Conservation (phyloP, 2,888 invertebrate species). For the Aphidoletes aphidimyza region DNA sequence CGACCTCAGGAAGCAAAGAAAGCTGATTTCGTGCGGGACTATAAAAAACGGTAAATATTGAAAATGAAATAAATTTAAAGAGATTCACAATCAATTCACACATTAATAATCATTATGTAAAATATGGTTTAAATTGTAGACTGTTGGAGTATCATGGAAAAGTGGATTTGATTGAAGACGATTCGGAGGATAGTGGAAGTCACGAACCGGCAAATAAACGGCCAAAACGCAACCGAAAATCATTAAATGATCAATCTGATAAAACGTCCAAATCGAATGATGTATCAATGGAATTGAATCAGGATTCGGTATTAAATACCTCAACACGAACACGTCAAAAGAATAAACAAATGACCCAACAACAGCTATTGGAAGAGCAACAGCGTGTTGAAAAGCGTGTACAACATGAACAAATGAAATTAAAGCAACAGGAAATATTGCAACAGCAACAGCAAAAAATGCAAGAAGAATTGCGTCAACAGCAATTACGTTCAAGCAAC, state of each 20-base stretch:
- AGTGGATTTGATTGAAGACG: conserved; percentile 69
- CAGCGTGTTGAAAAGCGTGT: conserved; percentile 56
- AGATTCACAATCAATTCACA: background rate
- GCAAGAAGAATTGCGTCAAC: conserved; percentile 59
- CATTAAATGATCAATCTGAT: conserved; percentile 62
- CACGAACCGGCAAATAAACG: conserved; percentile 63
- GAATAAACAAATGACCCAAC: conserved; percentile 34
- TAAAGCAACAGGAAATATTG: conserved; percentile 38
- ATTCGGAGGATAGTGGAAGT: conserved; percentile 58
- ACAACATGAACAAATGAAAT: conserved; percentile 60
- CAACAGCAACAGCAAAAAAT: conserved; percentile 50
- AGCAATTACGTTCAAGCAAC: conserved; percentile 54
- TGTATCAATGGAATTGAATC: background rate
- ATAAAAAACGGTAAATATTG: conserved; percentile 71
- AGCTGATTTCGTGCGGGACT: conserved; percentile 67
- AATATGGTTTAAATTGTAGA: no score
- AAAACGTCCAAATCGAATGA: conserved; percentile 48
- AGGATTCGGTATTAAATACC: conserved; percentile 55
- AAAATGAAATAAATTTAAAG: background rate
- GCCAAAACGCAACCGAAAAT: conserved; percentile 66
- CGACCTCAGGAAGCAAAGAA: conserved; percentile 70
- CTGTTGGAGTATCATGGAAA: conserved; percentile 78
- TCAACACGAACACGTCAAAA: conserved; percentile 56
- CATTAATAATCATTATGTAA: background rate
- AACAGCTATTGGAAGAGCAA: conserved; percentile 37